Percentiles rank a stretch among this genome's conserved stretches.
phyloP scores from a whole-genome alignment of 2,888 invertebrate genomes.

The Clitarchus hookeri region DNA sequence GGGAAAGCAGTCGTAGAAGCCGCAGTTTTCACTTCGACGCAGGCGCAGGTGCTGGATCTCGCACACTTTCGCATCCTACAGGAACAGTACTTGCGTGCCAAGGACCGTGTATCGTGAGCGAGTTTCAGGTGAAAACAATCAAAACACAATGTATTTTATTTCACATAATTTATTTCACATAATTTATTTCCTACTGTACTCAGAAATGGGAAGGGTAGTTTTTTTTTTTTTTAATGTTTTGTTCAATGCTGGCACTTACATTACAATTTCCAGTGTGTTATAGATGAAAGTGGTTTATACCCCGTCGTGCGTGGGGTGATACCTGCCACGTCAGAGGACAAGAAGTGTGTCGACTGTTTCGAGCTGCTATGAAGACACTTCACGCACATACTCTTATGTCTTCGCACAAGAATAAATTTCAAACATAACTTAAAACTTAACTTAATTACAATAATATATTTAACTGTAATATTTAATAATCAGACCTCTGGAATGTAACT shows the following conservation, averaged over 20 bases:
- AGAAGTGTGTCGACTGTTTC: slow-evolving; percentile 27
- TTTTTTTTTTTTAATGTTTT: slow-evolving; percentile 36
- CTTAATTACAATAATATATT: slow-evolving; percentile 31
- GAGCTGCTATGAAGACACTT: slow-evolving; percentile 40
- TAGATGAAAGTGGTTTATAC: slow-evolving; percentile 40
- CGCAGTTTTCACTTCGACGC: too few species aligned
- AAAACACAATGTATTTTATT: neutral
- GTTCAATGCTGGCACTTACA: slow-evolving; percentile 38
- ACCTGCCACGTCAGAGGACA: slow-evolving; percentile 33
- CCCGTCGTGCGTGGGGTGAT: slow-evolving; percentile 41
- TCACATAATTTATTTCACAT: neutral
- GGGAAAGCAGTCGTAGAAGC: too few species aligned
- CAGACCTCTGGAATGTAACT: slow-evolving; percentile 37
- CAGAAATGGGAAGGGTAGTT: slow-evolving; percentile 59
- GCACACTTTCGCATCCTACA: too few species aligned
- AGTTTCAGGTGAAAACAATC: neutral
- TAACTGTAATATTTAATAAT: slow-evolving; percentile 33
- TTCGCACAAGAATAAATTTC: slow-evolving; percentile 10
- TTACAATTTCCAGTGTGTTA: slow-evolving; percentile 30
- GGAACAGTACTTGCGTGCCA: too few species aligned
- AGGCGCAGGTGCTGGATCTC: too few species aligned
- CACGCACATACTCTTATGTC: slow-evolving; percentile 23
- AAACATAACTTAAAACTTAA: slow-evolving; percentile 32
- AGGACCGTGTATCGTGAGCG: too few species aligned
- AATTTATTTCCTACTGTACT: slow-evolving; percentile 73